Conservation (phyloP, 2,797 vertebrate species). For the Chelonia mydas region DNA sequence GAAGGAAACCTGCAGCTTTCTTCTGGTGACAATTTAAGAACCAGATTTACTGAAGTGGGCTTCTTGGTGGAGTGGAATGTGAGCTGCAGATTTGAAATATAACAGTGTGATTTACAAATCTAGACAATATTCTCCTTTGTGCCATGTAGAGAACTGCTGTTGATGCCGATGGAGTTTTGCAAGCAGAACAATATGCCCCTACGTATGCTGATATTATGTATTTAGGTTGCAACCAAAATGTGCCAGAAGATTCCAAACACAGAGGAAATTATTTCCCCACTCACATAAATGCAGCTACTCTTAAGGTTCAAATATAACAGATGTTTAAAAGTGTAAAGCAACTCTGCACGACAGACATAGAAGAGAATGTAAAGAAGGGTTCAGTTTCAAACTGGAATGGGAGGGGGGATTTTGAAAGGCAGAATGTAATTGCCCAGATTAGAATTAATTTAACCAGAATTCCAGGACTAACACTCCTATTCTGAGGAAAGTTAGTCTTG, state of each 20-base stretch:
- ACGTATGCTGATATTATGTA: background rate
- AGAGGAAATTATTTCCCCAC: background rate
- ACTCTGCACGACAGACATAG: too few species aligned
- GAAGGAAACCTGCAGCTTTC: background rate
- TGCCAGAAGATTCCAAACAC: background rate
- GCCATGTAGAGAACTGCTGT: background rate
- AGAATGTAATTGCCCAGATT: too few species aligned
- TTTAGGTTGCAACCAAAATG: background rate
- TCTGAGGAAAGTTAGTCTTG: too few species aligned
- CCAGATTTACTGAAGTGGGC: accelerated
- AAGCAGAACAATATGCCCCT: background rate
- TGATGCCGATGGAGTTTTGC: background rate
- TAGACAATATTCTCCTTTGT: background rate
- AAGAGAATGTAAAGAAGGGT: too few species aligned
- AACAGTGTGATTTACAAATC: accelerated
- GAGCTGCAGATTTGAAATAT: too few species aligned
- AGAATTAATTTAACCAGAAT: too few species aligned
- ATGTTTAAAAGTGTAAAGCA: accelerated
- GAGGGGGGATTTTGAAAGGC: too few species aligned
- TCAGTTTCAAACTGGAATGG: too few species aligned
- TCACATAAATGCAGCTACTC: background rate
- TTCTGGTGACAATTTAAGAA: background rate
- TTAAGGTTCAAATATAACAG: background rate
- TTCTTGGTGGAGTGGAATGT: background rate
- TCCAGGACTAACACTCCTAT: too few species aligned